Percentiles rank a stretch among this genome's conserved stretches.
phyloP scores from a whole-genome alignment of 2,888 invertebrate genomes.

The Acleris literana region DNA sequence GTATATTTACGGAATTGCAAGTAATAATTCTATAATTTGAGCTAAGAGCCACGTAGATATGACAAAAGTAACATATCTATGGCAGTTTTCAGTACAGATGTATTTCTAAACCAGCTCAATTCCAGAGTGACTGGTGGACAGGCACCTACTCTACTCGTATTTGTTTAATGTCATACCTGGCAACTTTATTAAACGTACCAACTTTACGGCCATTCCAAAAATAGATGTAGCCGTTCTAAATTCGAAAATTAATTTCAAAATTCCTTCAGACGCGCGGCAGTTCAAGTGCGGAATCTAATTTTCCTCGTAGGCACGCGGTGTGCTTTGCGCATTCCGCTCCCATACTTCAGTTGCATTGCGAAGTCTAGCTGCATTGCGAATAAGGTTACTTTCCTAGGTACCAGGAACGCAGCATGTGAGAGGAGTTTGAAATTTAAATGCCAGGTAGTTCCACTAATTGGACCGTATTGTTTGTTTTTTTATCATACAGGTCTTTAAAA shows the following conservation, averaged over 20 bases:
- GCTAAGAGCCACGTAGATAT: too few relatives aligned
- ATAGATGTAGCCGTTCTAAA: constrained; percentile 20
- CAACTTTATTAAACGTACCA: background rate
- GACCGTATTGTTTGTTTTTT: constrained; percentile 14
- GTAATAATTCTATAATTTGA: too few relatives aligned
- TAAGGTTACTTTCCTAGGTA: constrained; percentile 38
- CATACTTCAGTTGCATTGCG: constrained; percentile 37
- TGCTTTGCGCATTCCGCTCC: constrained; percentile 36
- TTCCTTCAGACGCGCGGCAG: constrained; percentile 33
- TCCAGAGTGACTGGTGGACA: too few relatives aligned
- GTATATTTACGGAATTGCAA: background rate
- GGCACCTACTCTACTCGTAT: too few relatives aligned
- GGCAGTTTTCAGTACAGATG: too few relatives aligned
- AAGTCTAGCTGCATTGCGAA: constrained; percentile 40
- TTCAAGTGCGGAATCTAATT: constrained; percentile 50
- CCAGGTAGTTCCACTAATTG: constrained; percentile 26
- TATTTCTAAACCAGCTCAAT: too few relatives aligned
- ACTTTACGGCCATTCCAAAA: constrained; percentile 9
- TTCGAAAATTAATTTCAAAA: constrained; percentile 35
- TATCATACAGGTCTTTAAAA: background rate
- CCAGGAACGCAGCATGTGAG: constrained; percentile 31
- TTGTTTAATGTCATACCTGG: background rate
- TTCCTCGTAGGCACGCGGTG: constrained; percentile 46
- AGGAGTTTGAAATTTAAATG: constrained; percentile 32
- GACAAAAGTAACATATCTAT: too few relatives aligned